Base-by-base conservation (phyloP, 2,113 vertebrate genomes). In the Papio anubis region DNA sequence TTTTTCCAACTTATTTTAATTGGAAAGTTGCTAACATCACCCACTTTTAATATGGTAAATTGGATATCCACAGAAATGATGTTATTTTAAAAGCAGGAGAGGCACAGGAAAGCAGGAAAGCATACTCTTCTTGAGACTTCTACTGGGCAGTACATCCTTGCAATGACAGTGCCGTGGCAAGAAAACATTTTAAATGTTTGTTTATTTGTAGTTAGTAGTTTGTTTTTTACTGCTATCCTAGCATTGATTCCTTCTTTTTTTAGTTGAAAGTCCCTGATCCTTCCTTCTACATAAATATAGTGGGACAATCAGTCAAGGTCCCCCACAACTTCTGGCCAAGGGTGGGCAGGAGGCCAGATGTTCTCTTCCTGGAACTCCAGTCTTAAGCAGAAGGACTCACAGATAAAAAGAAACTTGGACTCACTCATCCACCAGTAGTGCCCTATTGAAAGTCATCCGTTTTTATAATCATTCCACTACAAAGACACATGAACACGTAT, bases 1-100 rank as follows among this genome's bases (percentile, higher is more conserved):
- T 86, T 38, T 40, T 66, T 92, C 89, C n/a, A 66, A 82, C 27
- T 1, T 55, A 38, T 16, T 94, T 76, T 97, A 80, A 91, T 52
- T 94, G 40, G 23, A 81, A 96, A 90, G 48, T 86, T 70, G 27
- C 20, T 73, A 82, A 52, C 11, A 55, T 50, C n/a, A n/a, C 12
- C 13, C 40, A 93, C 86, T 86, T 96, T 96, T 91, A 82, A 70
- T 81, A 48, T 43, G 93, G n/a, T 59, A 93, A 89, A 61, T 91
- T n/a, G 43, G 35, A 48, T 89, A 27, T 81, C 38, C 61, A 81
- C 35, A 85, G 79, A 96, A 96, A 80, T 80, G 3, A 52, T 73
- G 7, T 32, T 55, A 79, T 66, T 96, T 91, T 75, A 40, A 76
- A 96, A 76, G 2, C 35, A 82, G 18, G 25, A 83, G 30, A 96